Conservation (phyloP, 2,888 invertebrate species). For the Cheilosia soror region DNA sequence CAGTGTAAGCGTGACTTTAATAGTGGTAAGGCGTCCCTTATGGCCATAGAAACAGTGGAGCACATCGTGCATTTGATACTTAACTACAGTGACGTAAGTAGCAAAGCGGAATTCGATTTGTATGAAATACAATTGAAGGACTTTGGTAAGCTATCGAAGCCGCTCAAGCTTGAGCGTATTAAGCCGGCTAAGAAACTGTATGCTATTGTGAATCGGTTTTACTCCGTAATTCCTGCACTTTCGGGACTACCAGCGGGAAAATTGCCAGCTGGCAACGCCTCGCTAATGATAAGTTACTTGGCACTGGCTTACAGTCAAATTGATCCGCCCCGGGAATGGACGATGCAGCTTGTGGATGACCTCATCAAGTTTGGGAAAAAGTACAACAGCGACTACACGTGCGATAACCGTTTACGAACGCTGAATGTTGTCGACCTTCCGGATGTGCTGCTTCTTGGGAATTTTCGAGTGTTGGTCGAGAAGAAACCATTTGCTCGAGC, state of each 20-base stretch:
- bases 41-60: slow-evolving; percentile 79
- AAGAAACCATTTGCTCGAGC: slow-evolving; percentile 79
- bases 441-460: slow-evolving; percentile 83
- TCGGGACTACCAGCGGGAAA: slow-evolving; percentile 78
- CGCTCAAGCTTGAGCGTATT: slow-evolving; percentile 51
- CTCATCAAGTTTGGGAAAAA: slow-evolving; percentile 79
- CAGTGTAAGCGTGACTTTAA: slow-evolving; percentile 79
- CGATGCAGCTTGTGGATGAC: slow-evolving; percentile 85
- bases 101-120: slow-evolving; percentile 78
- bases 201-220: slow-evolving; percentile 80
- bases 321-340: slow-evolving; percentile 87
- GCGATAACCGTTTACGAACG: slow-evolving; percentile 75
- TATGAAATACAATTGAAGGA: slow-evolving; percentile 80
- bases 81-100: slow-evolving; percentile 78
- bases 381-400: slow-evolving; percentile 77
- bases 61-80: slow-evolving; percentile 81
- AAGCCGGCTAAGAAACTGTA: slow-evolving; percentile 77
- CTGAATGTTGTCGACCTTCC: slow-evolving; percentile 80
- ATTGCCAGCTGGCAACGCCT: slow-evolving; percentile 84
- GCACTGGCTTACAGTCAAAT: slow-evolving; percentile 88
- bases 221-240: slow-evolving; percentile 80
- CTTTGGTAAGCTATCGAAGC: slow-evolving; percentile 79
- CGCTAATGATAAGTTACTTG: slow-evolving; percentile 86
- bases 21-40: slow-evolving; percentile 85
- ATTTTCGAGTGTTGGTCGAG: slow-evolving; percentile 80